Evolutionary conservation across 2,797 vertebrate species (phyloP).

Genomic region (Ataeniobius toweri): DNA sequence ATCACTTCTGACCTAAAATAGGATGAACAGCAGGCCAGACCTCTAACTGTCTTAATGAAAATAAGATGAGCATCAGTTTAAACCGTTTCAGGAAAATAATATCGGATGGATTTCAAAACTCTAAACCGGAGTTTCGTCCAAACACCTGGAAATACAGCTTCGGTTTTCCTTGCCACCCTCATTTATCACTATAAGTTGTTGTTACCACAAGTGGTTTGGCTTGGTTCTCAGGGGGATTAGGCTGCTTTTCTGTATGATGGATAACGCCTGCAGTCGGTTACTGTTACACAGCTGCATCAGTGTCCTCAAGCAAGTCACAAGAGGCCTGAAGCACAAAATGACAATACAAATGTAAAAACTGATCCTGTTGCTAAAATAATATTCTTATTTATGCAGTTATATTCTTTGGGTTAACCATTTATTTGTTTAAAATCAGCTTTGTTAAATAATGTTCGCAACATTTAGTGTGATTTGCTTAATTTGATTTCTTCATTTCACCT

Average conservation of each 20-base stretch:
- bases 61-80: neutral
- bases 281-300: conserved; percentile 60
- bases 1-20: neutral
- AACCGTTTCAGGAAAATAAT: conserved; percentile 26
- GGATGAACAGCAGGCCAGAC: neutral
- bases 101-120: conserved; percentile 35
- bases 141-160: conserved; percentile 73
- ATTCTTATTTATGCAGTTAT: neutral
- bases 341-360: neutral
- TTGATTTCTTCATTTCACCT: neutral
- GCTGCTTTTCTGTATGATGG: conserved; percentile 50
- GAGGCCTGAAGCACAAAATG: conserved; percentile 9
- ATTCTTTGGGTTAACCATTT: neutral
- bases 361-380: neutral
- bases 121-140: conserved; percentile 43
- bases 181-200: conserved; percentile 63
- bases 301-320: conserved; percentile 40
- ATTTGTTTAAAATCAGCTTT: neutral
- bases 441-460: neutral
- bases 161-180: conserved; percentile 51
- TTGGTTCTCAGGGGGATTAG: conserved; percentile 45
- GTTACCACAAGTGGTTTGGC: conserved; percentile 71
- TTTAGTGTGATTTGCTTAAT: neutral
- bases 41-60: neutral
- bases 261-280: conserved; percentile 60